A percentile compares a stretch with the other conserved stretches of the same genome.
These are phyloP conservation scores for Coranthus polyacanthus DNA, from an alignment of 2,797 vertebrate species.

Conservation along the genomic window DNA sequence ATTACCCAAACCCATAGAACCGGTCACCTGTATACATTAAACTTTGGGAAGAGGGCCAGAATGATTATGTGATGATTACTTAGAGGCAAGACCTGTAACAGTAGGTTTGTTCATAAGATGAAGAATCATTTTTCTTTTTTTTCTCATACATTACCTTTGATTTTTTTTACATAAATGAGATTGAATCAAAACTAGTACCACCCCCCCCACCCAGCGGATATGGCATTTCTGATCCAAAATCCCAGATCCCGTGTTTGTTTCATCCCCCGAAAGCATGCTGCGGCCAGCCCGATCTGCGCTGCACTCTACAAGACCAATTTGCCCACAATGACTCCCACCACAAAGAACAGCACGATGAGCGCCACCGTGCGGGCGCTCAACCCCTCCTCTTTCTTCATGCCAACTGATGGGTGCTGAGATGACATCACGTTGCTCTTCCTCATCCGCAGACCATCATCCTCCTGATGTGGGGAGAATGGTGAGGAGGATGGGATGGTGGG, in stretches of 20 bases:
- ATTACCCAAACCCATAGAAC: conserved; percentile 38
- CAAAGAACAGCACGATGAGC: conserved; percentile 94
- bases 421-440: conserved; percentile 90
- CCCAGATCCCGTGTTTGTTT: conserved; percentile 83
- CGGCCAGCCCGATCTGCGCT: conserved; percentile 56
- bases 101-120: conserved; percentile 81
- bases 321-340: conserved; percentile 94
- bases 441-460: conserved; percentile 95
- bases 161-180: conserved; percentile 83
- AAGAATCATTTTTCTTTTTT: conserved; percentile 53
- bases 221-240: conserved; percentile 88
- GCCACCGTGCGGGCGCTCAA: conserved; percentile 90
- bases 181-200: conserved; percentile 88
- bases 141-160: conserved; percentile 70
- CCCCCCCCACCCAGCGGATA: conserved; percentile 83
- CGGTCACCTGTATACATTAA: conserved; percentile 57
- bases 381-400: conserved; percentile 92
- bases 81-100: conserved; percentile 95
- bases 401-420: conserved; percentile 86
- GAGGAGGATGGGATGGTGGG: not conserved
- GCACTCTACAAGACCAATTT: conserved; percentile 96
- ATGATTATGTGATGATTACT: conserved; percentile 81
- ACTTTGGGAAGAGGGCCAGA: conserved; percentile 73
- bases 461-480: conserved; percentile 75
- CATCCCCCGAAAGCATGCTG: conserved; percentile 84